Evolutionary conservation across 2,113 vertebrate species (phyloP), one percentile per base, ranked within the genome.

Genomic region (Acanthochromis polyacanthus): DNA sequence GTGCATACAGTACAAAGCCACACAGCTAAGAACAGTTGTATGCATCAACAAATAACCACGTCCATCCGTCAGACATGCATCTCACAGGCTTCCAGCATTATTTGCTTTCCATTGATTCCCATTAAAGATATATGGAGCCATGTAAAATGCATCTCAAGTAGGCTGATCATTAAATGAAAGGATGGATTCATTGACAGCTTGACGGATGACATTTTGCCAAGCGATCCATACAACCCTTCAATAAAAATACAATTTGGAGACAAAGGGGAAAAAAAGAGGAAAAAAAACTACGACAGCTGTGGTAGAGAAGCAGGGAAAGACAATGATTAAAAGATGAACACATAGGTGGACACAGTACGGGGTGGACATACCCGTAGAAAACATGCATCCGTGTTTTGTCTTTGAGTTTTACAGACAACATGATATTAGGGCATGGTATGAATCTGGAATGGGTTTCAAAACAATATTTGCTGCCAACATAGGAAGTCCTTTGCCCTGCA

Each of bases 121-220:
- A 90, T 93, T 94, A 92, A 89, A 92, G 88, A 83, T 84, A 85
- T 87, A 88, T 82, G 90, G 88, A 84, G 89, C 88, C 89, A 80
- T 82, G 84, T 90, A 91, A 89, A 93, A 93, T 93, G 93, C 91
- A 93, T 87, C 92, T 93, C 86, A 89, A 87, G 88, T 89, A 77
- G 87, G 81, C 85, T 82, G 90, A 93, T 93, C 92, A 80, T 92
- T 93, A 92, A 92, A 93, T 87, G 88, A 93, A 89, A 83, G 89
- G 72, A 94, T 93, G 84, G 92, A 94, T 93, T 92, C 92, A 95
- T 95, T 75, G 94, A 93, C 94, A 95, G 91, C 83, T 94, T 94
- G 95, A 95, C 92, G 92, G 93, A 95, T 95, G 92, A 91, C 92
- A 92, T 94, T 94, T 94, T 91, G 88, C 80, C 4, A 74, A 75